Evolutionary conservation across 2,113 vertebrate species (phyloP).

Genomic region (Pleuronectes platessa): DNA sequence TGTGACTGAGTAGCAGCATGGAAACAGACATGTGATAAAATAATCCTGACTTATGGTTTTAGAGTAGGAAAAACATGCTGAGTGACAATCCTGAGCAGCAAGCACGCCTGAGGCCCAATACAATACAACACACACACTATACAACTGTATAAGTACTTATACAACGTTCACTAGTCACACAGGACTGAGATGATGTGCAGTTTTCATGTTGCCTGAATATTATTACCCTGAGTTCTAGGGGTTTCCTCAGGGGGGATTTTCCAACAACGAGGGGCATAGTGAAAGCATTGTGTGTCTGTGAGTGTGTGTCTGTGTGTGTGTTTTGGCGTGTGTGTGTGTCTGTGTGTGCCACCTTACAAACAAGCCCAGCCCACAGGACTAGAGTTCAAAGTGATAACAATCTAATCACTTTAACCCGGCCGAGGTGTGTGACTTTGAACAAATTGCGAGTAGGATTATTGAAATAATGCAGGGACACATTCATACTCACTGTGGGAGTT

Average conservation of each 20-base stretch:
- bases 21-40: neutral
- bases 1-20: neutral
- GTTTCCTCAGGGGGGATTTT: neutral
- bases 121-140: neutral
- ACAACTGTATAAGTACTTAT: neutral
- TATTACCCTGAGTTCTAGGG: neutral
- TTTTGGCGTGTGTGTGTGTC: neutral
- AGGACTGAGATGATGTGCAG: neutral
- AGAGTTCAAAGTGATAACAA: slow-evolving; percentile 58
- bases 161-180: neutral
- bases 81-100: neutral
- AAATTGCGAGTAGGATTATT: slow-evolving; percentile 1
- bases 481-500: neutral
- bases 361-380: slow-evolving; percentile 50
- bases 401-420: slow-evolving; percentile 36
- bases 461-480: neutral
- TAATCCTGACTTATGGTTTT: neutral
- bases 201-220: neutral
- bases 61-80: neutral
- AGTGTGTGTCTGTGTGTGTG: neutral
- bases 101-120: neutral
- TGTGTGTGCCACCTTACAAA: slow-evolving; percentile 16
- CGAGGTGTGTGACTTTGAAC: slow-evolving; percentile 26
- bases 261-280: neutral
- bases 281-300: neutral